Conservation (phyloP, 2,113 vertebrate species). For the Isurus oxyrinchus region DNA sequence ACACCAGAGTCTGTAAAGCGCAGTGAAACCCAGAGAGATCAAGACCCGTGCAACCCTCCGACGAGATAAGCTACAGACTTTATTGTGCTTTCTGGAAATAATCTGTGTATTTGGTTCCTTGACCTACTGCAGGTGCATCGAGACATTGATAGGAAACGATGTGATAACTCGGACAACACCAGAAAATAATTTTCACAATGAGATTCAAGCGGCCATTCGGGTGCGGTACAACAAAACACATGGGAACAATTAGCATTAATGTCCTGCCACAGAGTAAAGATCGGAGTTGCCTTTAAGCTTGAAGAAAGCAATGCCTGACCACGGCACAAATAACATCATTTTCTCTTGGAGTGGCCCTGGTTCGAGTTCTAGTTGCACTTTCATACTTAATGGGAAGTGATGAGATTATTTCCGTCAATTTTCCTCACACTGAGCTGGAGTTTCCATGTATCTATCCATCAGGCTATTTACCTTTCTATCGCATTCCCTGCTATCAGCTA, state of each 20-base stretch:
- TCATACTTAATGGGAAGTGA: neutral
- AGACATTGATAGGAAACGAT: neutral
- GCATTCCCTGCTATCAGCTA: constrained; percentile 12
- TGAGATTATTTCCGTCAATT: neutral
- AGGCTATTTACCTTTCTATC: neutral
- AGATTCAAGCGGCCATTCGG: neutral
- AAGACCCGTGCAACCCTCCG: neutral
- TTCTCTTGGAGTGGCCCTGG: neutral
- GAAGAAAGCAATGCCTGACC: neutral
- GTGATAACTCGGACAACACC: neutral
- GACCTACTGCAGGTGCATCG: constrained; percentile 14
- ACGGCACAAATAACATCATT: neutral
- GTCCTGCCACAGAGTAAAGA: neutral
- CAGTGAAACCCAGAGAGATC: neutral
- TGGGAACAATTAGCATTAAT: neutral
- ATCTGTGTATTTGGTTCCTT: constrained; percentile 26
- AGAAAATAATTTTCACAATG: neutral
- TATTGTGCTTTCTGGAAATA: neutral
- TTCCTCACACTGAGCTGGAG: neutral
- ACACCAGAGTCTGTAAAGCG: neutral
- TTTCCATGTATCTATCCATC: constrained; percentile 7
- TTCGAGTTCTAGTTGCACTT: neutral
- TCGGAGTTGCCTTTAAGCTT: neutral
- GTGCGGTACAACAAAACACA: neutral
- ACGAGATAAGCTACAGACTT: constrained; percentile 5